A percentile compares a stretch with the other conserved stretches of the same genome.
Evolutionary conservation across 2,113 vertebrate genomes (phyloP).

Genomic region (Nannospalax galili): DNA sequence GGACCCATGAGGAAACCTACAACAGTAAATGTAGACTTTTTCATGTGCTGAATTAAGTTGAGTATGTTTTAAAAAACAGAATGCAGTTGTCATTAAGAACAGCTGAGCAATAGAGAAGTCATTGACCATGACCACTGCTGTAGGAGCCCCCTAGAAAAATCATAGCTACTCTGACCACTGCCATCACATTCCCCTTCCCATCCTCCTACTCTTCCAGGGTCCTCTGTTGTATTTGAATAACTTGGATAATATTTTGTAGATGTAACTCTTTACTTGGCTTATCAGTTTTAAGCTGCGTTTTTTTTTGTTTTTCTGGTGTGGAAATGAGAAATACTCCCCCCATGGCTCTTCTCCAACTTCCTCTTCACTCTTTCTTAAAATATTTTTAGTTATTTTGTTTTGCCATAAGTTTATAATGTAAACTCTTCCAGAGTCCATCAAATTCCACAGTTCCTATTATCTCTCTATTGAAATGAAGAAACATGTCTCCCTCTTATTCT

Average conservation of each 20-base stretch:
- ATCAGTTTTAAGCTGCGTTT: neutral
- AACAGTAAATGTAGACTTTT: no score
- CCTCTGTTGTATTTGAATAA: neutral
- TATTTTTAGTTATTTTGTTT: neutral
- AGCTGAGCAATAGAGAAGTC: neutral
- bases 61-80: neutral
- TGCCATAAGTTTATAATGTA: neutral
- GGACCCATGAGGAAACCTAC: no score
- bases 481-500: neutral
- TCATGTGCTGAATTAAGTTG: neutral
- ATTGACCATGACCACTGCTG: neutral
- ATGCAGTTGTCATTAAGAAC: neutral
- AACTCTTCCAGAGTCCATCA: neutral
- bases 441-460: neutral
- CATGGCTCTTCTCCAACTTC: neutral
- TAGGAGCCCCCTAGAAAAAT: no score
- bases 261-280: neutral
- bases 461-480: neutral
- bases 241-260: neutral
- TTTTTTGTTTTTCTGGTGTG: neutral
- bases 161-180: no score
- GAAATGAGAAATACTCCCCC: neutral
- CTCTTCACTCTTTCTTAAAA: neutral
- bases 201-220: neutral
- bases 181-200: no score